phyloP scores from a whole-genome alignment of 2,888 invertebrate genomes.

The Oscheius sp. region DNA sequence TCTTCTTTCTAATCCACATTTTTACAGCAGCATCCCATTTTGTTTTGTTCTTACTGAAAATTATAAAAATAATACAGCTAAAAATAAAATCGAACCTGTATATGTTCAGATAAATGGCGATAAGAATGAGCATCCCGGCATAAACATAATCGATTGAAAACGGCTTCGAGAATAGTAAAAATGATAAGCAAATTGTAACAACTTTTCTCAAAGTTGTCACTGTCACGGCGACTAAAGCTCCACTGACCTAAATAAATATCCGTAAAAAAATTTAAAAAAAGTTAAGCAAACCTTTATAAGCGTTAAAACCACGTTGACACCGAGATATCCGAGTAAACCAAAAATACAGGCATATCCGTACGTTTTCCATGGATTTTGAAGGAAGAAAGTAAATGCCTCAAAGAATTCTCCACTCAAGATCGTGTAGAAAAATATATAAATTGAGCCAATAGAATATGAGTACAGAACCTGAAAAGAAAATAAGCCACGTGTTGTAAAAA shows the following conservation, averaged over 20 bases:
- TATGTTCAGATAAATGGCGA: constrained; percentile 93
- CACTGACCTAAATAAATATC: constrained; percentile 77
- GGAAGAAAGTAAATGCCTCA: constrained; percentile 83
- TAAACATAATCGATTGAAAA: constrained; percentile 92
- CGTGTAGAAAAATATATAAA: constrained; percentile 84
- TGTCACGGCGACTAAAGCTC: constrained; percentile 92
- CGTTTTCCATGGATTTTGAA: constrained; percentile 80
- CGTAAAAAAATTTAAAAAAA: neutral
- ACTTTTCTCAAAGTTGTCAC: constrained; percentile 78
- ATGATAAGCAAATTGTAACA: constrained; percentile 90
- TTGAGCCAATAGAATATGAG: constrained; percentile 88
- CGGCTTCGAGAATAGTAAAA: constrained; percentile 91
- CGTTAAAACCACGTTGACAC: constrained; percentile 90
- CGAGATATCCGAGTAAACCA: constrained; percentile 89
- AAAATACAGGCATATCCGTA: constrained; percentile 89
- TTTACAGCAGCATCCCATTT: constrained; percentile 46
- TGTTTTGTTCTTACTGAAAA: constrained; percentile 56
- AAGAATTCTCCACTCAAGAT: constrained; percentile 82
- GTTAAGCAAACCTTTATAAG: constrained; percentile 81
- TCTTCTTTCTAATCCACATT: constrained; percentile 32
- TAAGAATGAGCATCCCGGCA: constrained; percentile 87
- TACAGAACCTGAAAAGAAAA: constrained; percentile 80
- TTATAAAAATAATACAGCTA: neutral
- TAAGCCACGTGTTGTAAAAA: constrained; percentile 6
- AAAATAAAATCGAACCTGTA: constrained; percentile 77